Percentiles rank a stretch among this genome's conserved stretches.
These are phyloP conservation scores for Chorisops tibialis DNA, from an alignment of 2,888 invertebrate genomes.

Conservation along the genomic window DNA sequence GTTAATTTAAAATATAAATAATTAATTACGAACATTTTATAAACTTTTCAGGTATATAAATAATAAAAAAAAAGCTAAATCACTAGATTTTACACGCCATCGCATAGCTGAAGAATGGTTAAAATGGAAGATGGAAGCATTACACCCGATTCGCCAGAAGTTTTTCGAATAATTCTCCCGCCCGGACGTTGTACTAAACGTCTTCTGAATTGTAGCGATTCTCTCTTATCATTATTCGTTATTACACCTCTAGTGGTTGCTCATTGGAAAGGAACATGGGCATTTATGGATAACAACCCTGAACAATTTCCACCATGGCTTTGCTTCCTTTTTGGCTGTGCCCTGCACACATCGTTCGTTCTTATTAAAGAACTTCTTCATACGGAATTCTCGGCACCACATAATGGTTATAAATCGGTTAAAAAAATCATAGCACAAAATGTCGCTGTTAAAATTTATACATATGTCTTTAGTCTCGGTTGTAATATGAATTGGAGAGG, in stretches of 20 bases:
- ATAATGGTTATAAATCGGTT: slow-evolving; percentile 22
- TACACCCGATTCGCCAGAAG: slow-evolving; percentile 15
- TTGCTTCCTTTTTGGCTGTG: slow-evolving; percentile 55
- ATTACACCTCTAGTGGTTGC: slow-evolving; percentile 53
- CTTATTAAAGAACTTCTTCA: slow-evolving; percentile 54
- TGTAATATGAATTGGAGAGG: slow-evolving; percentile 55
- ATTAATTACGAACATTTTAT: too few species aligned
- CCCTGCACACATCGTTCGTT: slow-evolving; percentile 58
- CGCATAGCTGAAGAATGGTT: not conserved
- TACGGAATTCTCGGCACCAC: slow-evolving; percentile 37
- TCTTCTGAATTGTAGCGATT: slow-evolving; percentile 32
- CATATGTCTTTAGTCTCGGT: slow-evolving; percentile 54
- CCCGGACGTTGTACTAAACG: slow-evolving; percentile 34
- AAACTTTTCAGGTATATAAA: too few species aligned
- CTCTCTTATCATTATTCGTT: slow-evolving; percentile 34
- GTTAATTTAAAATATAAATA: too few species aligned
- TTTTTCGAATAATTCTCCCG: slow-evolving; percentile 22
- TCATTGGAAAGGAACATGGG: slow-evolving; percentile 59
- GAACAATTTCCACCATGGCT: slow-evolving; percentile 52
- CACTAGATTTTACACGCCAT: too few species aligned
- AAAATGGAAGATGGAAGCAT: slow-evolving; percentile 16
- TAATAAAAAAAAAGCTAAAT: too few species aligned
- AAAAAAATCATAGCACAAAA: slow-evolving; percentile 22
- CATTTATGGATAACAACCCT: slow-evolving; percentile 52
- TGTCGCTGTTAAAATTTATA: slow-evolving; percentile 43